phyloP scores from a whole-genome alignment of 2,797 vertebrate species.

The Chanos chanos region DNA sequence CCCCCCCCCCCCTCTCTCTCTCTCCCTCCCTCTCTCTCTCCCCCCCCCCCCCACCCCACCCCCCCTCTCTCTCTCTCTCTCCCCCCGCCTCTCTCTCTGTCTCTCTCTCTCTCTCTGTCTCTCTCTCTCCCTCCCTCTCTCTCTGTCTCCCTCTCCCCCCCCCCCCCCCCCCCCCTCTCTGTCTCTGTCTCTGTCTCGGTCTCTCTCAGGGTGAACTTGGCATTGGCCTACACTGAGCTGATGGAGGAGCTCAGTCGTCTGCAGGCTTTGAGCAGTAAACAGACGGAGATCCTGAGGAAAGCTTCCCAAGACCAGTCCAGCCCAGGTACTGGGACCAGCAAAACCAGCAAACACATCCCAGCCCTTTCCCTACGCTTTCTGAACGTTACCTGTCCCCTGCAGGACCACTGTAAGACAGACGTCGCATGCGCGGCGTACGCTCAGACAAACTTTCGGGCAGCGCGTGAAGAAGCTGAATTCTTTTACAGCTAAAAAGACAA shows the following conservation, averaged over 20 bases:
- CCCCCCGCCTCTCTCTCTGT: too few relatives aligned
- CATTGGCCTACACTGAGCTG: conserved; percentile 94
- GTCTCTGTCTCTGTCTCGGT: not conserved
- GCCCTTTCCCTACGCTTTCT: too few relatives aligned
- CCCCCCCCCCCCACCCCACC: too few relatives aligned
- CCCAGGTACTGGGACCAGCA: conserved; percentile 59
- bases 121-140: conserved; percentile 5
- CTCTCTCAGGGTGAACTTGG: conserved; percentile 86
- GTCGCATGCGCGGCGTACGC: too few relatives aligned
- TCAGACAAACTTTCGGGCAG: too few relatives aligned
- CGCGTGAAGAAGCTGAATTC: too few relatives aligned
- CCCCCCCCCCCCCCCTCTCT: not conserved
- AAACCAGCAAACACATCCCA: too few relatives aligned
- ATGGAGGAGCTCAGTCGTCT: conserved; percentile 91
- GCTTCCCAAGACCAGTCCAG: conserved; percentile 85
- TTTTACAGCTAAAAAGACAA: too few relatives aligned
- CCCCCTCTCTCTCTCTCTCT: too few relatives aligned
- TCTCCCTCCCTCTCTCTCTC: too few relatives aligned
- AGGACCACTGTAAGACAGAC: too few relatives aligned
- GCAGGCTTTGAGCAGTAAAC: conserved; percentile 83
- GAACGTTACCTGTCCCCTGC: too few relatives aligned
- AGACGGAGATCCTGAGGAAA: conserved; percentile 89
- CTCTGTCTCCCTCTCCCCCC: not conserved
- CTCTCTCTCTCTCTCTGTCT: not conserved
- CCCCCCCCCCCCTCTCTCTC: not conserved